Evolutionary conservation across 2,888 invertebrate species (phyloP).

Genomic region (Lepidonotus clava): DNA sequence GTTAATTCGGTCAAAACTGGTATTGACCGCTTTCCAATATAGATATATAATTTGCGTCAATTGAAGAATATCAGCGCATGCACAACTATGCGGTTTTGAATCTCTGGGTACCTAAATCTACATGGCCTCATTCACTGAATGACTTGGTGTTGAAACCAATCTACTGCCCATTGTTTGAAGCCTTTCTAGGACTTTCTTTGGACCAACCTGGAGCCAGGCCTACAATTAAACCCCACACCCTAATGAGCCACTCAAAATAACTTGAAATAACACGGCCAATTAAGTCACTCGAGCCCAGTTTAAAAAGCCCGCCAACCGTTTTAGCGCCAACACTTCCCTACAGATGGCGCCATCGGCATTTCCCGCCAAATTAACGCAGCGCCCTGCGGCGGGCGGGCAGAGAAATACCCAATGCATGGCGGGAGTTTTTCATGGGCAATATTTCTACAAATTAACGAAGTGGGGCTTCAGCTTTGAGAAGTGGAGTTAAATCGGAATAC

Average conservation of each 20-base stretch:
- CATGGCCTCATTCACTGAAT: not conserved
- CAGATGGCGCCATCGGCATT: not conserved
- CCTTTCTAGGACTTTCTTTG: not conserved
- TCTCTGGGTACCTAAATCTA: no score
- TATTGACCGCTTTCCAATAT: no score
- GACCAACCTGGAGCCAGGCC: not conserved
- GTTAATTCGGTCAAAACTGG: no score
- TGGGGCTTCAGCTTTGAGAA: no score
- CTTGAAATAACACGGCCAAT: constrained; percentile 42
- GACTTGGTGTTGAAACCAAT: not conserved
- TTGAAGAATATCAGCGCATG: no score
- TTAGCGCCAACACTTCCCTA: not conserved
- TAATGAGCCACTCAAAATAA: constrained; percentile 21
- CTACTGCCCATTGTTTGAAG: not conserved
- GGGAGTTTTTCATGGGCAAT: constrained; percentile 1
- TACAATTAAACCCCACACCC: not conserved
- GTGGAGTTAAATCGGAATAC: no score
- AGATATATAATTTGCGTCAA: no score
- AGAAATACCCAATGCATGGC: not conserved
- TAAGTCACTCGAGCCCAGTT: not conserved
- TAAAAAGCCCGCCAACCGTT: not conserved
- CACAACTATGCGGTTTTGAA: no score
- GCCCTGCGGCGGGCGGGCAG: not conserved
- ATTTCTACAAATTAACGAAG: not conserved
- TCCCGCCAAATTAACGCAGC: not conserved